Evolutionary conservation across 2,888 invertebrate species (phyloP).

Genomic region (Pachycephus smyrnensis): DNA sequence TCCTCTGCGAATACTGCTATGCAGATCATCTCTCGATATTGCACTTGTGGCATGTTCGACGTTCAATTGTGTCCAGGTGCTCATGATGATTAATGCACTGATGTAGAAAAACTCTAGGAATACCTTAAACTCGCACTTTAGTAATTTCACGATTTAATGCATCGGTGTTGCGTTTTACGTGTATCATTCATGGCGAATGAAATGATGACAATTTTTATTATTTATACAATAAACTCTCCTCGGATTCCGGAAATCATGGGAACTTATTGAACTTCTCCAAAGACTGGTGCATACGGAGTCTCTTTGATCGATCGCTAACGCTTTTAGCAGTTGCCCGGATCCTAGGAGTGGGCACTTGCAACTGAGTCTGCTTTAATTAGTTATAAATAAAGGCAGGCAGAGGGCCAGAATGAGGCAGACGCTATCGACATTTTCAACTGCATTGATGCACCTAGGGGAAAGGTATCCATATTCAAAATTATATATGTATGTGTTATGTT

Average conservation of each 20-base stretch:
- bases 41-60: slow-evolving; percentile 69
- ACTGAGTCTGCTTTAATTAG: slow-evolving; percentile 57
- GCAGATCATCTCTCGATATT: slow-evolving; percentile 77
- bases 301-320: slow-evolving; percentile 22
- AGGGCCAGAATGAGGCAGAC: slow-evolving; percentile 43
- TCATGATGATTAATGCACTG: slow-evolving; percentile 41
- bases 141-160: neutral
- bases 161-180: neutral
- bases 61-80: slow-evolving; percentile 57
- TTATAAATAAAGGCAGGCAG: slow-evolving; percentile 61
- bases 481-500: neutral
- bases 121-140: neutral
- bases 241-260: neutral
- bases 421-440: slow-evolving; percentile 38
- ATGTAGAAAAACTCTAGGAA: neutral
- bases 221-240: neutral
- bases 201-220: neutral
- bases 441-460: slow-evolving; percentile 12
- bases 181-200: neutral
- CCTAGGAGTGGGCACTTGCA: slow-evolving; percentile 40
- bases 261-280: neutral
- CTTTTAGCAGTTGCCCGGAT: slow-evolving; percentile 42
- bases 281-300: neutral
- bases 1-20: slow-evolving; percentile 66
- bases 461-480: neutral